A percentile compares a stretch with the other conserved stretches of the same genome.
Conservation (phyloP, 1,140 invertebrate species). For the Hyposmocoma kahamanoa region DNA sequence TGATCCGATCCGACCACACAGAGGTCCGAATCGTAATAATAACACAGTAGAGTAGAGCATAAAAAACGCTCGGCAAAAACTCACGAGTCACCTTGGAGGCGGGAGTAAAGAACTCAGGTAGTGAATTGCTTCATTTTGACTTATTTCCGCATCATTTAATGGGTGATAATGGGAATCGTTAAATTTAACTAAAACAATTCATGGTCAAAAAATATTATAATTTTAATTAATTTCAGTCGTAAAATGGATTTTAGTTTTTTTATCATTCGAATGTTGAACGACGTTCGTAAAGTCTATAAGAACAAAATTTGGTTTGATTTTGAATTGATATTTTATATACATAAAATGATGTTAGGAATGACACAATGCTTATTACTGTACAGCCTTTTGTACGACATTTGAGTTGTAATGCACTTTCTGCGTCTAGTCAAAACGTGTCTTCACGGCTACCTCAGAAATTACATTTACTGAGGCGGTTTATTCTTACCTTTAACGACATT, state of each 20-base stretch:
- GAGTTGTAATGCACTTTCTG: too few species aligned
- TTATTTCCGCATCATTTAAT: slow-evolving; percentile 33
- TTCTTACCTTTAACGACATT: slow-evolving; percentile 30
- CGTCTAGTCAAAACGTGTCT: slow-evolving; percentile 47
- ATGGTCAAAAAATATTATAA: too few species aligned
- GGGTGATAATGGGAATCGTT: slow-evolving; percentile 34
- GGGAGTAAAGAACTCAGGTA: slow-evolving; percentile 62
- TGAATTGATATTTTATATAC: too few species aligned
- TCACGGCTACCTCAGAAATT: slow-evolving; percentile 45
- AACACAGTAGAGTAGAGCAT: slow-evolving; percentile 26
- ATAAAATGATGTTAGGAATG: too few species aligned
- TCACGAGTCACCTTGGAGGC: slow-evolving; percentile 56
- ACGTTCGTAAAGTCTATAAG: too few species aligned
- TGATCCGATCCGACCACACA: slow-evolving; percentile 30
- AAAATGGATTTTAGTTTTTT: too few species aligned
- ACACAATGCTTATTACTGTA: too few species aligned
- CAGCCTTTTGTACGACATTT: too few species aligned
- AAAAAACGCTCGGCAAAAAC: slow-evolving; percentile 62
- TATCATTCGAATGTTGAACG: too few species aligned
- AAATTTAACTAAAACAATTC: too few species aligned
- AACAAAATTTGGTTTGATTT: too few species aligned
- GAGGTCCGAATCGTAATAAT: slow-evolving; percentile 52
- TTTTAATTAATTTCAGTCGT: too few species aligned
- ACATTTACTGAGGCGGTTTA: slow-evolving; percentile 31
- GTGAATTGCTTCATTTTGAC: slow-evolving; percentile 63